Base-by-base conservation (phyloP, 2,797 vertebrate species). In the Leptatherina wallacei region DNA sequence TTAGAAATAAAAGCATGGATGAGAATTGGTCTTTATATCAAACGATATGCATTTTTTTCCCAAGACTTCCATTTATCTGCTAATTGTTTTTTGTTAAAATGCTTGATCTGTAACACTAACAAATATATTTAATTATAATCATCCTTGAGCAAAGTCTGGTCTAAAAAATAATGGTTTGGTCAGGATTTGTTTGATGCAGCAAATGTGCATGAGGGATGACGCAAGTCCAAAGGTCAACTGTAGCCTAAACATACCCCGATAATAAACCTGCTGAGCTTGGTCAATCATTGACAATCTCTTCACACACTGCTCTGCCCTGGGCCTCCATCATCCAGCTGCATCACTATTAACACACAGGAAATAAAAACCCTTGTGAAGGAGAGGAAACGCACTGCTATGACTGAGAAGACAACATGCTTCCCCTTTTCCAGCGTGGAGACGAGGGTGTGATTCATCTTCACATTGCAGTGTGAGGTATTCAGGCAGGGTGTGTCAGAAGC, bases 181-280 rank as follows among this genome's bases (percentile, higher is more conserved):
- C 0, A 12, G 2, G 16, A 22, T 51, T 29, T 2, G 30, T 11
- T 18, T 9, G 36, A 24, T 56, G 33, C 16, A 0, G 20, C 22
- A 57, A 13, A 16, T 67, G 49, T 65, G 16, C 33, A 10, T 51
- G 60, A 6, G 2, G 0, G 18, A 65, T 42, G 29, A 47, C 12
- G 32, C 3, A 6, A 10, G 81, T 81, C 33, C 77, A 79, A 81
- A 81, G 82, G 73, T 78, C 74, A 75, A 3, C 2, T 5, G 3
- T 12, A 71, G 42, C 35, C 60, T 52, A 55, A 75, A 77, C 73
- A 71, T 76, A 54, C 73, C 72, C 80, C 40, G 87, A 85, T 82
- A 81, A 86, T 72, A 74, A 85, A 79, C 24, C 81, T 77, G 84
- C 88, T 80, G 84, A 85, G 65, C 0, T 47, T 3, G 69, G 77